Percentiles rank a stretch among this genome's conserved stretches.
These are phyloP conservation scores for Manduca sexta DNA, from an alignment of 1,140 invertebrate genomes.

Conservation along the genomic window DNA sequence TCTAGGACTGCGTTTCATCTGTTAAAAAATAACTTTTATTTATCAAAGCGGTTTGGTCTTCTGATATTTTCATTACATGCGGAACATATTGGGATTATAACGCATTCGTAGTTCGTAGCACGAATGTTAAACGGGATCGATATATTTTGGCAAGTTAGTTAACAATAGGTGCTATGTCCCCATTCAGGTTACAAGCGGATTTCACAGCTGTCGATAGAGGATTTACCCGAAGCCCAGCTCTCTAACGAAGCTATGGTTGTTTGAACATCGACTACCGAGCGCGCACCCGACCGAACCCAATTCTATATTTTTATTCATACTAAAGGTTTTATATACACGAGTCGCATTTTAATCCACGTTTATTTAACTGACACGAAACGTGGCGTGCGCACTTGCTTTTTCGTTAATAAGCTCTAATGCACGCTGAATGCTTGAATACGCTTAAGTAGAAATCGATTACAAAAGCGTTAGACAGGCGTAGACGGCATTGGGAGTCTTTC, in stretches of 20 bases:
- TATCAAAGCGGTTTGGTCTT: too few relatives aligned
- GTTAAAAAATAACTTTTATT: too few relatives aligned
- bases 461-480: neutral
- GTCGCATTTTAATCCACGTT: conserved; percentile 1
- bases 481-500: too few relatives aligned
- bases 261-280: conserved; percentile 18
- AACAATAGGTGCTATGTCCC: conserved; percentile 9
- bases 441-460: neutral
- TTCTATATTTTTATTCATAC: conserved; percentile 16
- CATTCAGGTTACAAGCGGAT: conserved; percentile 14
- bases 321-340: conserved; percentile 1
- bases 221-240: conserved; percentile 24
- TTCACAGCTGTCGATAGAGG: conserved; percentile 22
- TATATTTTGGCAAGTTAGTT: conserved; percentile 5
- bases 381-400: neutral
- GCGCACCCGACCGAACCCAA: conserved; percentile 5
- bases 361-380: neutral
- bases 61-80: too few relatives aligned
- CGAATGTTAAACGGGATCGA: neutral
- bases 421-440: too few relatives aligned
- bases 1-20: too few relatives aligned
- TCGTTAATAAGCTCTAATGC: too few relatives aligned
- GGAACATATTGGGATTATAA: too few relatives aligned
- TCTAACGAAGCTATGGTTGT: conserved; percentile 32
- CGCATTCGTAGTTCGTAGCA: too few relatives aligned